Base-by-base conservation (phyloP, 2,797 vertebrate genomes). In the Pantherophis alleghaniensis region DNA sequence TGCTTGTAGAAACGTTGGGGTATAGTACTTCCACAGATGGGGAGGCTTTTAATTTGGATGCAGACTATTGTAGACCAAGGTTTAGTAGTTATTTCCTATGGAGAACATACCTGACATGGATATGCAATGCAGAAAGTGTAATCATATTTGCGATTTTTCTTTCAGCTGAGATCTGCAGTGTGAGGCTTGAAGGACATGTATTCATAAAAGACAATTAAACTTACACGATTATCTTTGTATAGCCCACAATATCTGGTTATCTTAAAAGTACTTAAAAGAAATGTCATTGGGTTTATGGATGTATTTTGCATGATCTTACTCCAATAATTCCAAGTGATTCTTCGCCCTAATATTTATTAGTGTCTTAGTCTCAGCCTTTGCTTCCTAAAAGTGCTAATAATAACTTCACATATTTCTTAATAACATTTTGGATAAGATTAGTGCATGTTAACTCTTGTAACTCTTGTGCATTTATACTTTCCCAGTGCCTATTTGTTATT, bases 301-400 rank as follows among this genome's bases (percentile, higher is more conserved):
- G 0, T 24, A 0, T 42, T 60, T 61, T 60, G 32, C 10, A 56
- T 60, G 28, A 1, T 11, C 2, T 42, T 89, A 61, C 42, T 32
- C 69, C 92, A 92, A 28, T 32, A 2, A n/a, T 0, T 0, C 0
- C 2, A 0, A 37, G 42, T 26, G 47, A 89, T 79, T 83, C 42
- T 5, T 2, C 18, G 0, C 4, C 9, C 24, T 4, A 59, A 22
- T 60, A 0, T 66, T 83, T 66, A 22, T 16, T n/a, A 90, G 47
- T 53, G 51, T 87, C 37, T 91, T 86, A 63, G 42, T 55, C 16
- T 57, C 83, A 87, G 32, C 22, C 47, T 91, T 55, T 32, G 56
- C 28, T 86, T 59, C 83, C 47, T 55, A 60, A 56, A 59, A 59
- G 74, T 42, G 87, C 47, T 57, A 9, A 56, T 55, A 86, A 61